Evolutionary conservation across 2,888 invertebrate species (phyloP).

Genomic region (Stenodema calcarata): DNA sequence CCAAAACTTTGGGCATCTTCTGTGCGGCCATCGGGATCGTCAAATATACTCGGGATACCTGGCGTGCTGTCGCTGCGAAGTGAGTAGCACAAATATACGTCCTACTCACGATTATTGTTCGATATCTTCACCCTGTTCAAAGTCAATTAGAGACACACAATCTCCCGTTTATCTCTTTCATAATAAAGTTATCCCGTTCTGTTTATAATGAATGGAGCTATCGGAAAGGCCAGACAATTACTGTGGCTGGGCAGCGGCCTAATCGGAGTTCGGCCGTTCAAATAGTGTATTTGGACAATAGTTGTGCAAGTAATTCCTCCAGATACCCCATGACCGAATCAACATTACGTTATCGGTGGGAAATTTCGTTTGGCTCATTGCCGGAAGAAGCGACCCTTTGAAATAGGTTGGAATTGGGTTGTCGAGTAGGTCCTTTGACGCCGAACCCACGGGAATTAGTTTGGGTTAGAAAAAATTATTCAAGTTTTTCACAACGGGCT

Average conservation of each 20-base stretch:
- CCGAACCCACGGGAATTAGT: no score
- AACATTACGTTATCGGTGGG: not conserved
- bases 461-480: no score
- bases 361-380: not conserved
- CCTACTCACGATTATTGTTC: not conserved
- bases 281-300: not conserved
- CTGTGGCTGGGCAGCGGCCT: not conserved
- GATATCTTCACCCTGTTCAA: not conserved
- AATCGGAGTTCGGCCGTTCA: not conserved
- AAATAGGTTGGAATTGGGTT: no score
- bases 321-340: not conserved
- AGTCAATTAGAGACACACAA: not conserved
- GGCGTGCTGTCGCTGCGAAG: not conserved
- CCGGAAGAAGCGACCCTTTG: no score
- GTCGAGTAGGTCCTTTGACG: no score
- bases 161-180: not conserved
- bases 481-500: no score
- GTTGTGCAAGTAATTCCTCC: not conserved
- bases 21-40: not conserved
- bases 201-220: no score
- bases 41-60: not conserved
- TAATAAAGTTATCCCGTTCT: not conserved
- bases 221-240: no score
- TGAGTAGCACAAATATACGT: not conserved
- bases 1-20: not conserved